A percentile compares a stretch with the other conserved stretches of the same genome.
Conservation (phyloP, 35 echinoderm and acorn worm species). For the Stichopus chloronotus region DNA sequence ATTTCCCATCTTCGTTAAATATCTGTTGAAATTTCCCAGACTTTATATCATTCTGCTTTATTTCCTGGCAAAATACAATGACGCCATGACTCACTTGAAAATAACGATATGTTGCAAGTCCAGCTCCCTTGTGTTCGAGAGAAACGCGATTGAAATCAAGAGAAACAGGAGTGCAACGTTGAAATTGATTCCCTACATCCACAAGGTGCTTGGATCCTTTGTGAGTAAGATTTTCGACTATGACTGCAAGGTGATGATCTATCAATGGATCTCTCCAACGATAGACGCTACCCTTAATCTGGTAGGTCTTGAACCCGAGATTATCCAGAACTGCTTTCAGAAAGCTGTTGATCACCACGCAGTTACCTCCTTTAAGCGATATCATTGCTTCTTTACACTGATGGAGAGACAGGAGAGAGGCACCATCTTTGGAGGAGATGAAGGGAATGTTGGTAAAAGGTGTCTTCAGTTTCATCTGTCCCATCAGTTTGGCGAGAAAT, state of each 20-base stretch:
- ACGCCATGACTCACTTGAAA: neutral
- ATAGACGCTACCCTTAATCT: neutral
- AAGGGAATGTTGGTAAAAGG: conserved; percentile 23
- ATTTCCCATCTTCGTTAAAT: neutral
- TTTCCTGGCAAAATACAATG: neutral
- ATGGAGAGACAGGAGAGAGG: neutral
- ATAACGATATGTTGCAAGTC: neutral
- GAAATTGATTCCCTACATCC: neutral
- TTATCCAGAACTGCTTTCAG: neutral
- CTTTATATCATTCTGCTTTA: neutral
- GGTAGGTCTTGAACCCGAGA: neutral
- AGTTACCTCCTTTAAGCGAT: neutral
- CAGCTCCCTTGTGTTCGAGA: neutral
- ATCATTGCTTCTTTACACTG: neutral
- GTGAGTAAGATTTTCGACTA: neutral
- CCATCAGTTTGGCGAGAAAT: neutral
- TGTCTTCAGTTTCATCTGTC: neutral
- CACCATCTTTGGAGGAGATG: too few species aligned
- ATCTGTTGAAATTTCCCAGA: too few species aligned
- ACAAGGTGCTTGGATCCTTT: neutral
- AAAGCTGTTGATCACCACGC: conserved; percentile 7
- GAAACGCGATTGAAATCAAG: neutral
- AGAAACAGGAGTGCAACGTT: neutral
- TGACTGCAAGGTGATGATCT: neutral
- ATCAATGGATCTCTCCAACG: neutral